These are phyloP conservation scores for Nephrotoma guestfalica DNA, from an alignment of 2,888 invertebrate species.

Conservation along the genomic window DNA sequence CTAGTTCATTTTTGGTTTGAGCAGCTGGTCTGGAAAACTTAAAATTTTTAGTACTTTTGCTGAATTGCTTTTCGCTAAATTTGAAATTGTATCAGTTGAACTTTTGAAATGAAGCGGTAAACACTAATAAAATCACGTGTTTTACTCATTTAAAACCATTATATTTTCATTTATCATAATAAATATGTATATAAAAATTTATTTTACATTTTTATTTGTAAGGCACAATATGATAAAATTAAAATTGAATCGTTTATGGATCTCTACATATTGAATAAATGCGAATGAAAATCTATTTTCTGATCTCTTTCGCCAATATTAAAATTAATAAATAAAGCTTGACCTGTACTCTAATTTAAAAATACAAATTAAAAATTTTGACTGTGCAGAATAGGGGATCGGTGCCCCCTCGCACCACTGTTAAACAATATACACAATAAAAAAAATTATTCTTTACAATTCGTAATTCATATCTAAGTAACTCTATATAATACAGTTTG, in stretches of 20 bases:
- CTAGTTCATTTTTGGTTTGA: background rate
- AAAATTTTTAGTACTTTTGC: no score
- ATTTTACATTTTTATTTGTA: background rate
- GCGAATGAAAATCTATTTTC: background rate
- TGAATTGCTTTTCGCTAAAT: no score
- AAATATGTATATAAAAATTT: background rate
- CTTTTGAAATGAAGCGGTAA: background rate
- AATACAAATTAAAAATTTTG: background rate
- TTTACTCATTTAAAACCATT: background rate
- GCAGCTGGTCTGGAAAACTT: no score
- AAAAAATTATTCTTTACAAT: background rate
- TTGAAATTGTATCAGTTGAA: no score
- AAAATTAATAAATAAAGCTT: background rate
- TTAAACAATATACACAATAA: background rate
- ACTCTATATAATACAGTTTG: constrained; percentile 2
- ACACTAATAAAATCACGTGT: background rate
- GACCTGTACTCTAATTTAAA: background rate
- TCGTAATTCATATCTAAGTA: background rate
- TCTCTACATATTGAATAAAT: background rate
- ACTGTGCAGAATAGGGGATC: background rate
- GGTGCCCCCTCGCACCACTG: background rate
- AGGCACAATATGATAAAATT: background rate
- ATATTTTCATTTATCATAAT: background rate
- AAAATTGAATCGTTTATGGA: background rate
- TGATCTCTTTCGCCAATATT: background rate